Evolutionary conservation across 2,888 invertebrate species (phyloP).

Genomic region (Hypolimnas misippus): DNA sequence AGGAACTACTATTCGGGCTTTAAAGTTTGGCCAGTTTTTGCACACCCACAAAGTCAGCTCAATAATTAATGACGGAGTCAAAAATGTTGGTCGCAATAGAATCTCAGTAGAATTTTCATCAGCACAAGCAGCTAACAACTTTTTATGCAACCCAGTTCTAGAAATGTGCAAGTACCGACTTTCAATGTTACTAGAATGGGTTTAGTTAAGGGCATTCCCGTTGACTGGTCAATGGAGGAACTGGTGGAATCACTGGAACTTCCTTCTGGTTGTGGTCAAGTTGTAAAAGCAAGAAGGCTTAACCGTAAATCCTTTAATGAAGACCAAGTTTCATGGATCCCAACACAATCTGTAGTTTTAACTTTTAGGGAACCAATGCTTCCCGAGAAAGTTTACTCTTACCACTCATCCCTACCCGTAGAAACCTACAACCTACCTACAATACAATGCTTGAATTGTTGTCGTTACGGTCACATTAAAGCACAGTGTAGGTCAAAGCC

Average conservation of each 20-base stretch:
- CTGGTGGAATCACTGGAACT: background rate
- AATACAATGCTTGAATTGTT: slow-evolving; percentile 40
- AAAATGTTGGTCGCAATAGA: slow-evolving; percentile 32
- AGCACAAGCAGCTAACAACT: slow-evolving; percentile 28
- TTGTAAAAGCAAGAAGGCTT: slow-evolving; percentile 34
- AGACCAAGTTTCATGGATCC: slow-evolving; percentile 9
- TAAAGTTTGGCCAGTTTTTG: slow-evolving; percentile 31
- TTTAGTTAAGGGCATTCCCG: no score
- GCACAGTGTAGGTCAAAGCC: slow-evolving; percentile 42
- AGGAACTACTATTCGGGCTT: slow-evolving; percentile 14
- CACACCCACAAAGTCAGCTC: slow-evolving; percentile 21
- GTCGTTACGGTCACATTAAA: slow-evolving; percentile 43
- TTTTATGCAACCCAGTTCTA: slow-evolving; percentile 18
- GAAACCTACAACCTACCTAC: slow-evolving; percentile 35
- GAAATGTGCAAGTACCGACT: slow-evolving; percentile 8
- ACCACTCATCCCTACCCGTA: slow-evolving; percentile 23
- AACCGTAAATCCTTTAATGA: slow-evolving; percentile 7
- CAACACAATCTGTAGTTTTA: slow-evolving; percentile 23
- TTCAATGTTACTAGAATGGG: no score
- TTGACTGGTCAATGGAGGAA: no score
- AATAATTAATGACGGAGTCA: slow-evolving; percentile 30
- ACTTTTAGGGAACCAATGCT: slow-evolving; percentile 19
- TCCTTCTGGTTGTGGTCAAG: slow-evolving; percentile 20
- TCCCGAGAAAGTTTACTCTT: slow-evolving; percentile 24
- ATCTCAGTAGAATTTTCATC: slow-evolving; percentile 26